These are phyloP conservation scores for Larimichthys polyactis DNA, from an alignment of 2,113 vertebrate species.

Conservation along the genomic window DNA sequence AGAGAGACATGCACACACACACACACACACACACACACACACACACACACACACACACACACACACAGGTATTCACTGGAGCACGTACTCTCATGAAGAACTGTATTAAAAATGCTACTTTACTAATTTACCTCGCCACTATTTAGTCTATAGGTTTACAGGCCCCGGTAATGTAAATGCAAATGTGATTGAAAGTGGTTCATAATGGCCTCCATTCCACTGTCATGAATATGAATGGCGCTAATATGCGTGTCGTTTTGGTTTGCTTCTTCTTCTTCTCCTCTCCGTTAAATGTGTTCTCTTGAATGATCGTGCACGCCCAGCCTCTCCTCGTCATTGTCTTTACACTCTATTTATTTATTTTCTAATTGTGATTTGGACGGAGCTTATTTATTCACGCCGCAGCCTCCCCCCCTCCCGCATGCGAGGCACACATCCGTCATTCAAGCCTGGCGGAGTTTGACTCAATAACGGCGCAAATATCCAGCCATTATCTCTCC, in stretches of 20 bases:
- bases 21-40: not conserved
- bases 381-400: conserved; percentile 57
- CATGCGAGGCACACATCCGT: conserved; percentile 66
- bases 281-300: conserved; percentile 14
- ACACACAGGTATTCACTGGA: not conserved
- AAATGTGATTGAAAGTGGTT: conserved; percentile 76
- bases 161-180: conserved; percentile 70
- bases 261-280: conserved; percentile 54
- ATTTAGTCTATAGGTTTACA: conserved; percentile 35
- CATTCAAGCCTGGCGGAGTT: conserved; percentile 76
- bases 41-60: not conserved
- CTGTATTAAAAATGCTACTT: conserved; percentile 7
- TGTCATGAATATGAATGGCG: conserved; percentile 74
- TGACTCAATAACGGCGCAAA: conserved; percentile 71
- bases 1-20: not conserved
- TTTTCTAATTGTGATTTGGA: conserved; percentile 74
- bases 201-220: conserved; percentile 67
- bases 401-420: conserved; percentile 48
- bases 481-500: conserved; percentile 79
- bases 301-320: conserved; percentile 59
- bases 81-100: not conserved
- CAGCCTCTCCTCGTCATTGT: conserved; percentile 66
- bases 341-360: conserved; percentile 76
- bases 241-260: conserved; percentile 74
- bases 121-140: conserved; percentile 8